These are phyloP conservation scores for Champsocephalus gunnari DNA, from an alignment of 2,797 vertebrate genomes.

Conservation along the genomic window DNA sequence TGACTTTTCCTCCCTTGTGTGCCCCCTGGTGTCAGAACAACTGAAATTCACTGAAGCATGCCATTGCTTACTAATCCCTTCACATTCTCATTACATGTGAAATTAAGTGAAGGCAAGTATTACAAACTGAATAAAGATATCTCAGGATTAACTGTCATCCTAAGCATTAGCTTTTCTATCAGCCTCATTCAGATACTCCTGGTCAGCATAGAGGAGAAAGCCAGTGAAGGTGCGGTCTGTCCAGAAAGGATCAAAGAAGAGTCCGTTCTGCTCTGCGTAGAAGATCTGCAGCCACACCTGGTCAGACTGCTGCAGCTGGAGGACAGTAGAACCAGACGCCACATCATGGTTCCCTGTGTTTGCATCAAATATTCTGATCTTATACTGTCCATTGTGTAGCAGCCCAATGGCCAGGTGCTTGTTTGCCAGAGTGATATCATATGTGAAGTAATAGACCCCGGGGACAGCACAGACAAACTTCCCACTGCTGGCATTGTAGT, in stretches of 20 bases:
- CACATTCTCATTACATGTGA: background rate
- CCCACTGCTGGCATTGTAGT: conserved; percentile 93
- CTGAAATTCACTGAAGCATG: background rate
- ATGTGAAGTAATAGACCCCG: conserved; percentile 96
- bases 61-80: background rate
- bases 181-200: conserved; percentile 85
- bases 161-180: conserved; percentile 76
- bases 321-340: conserved; percentile 94
- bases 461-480: conserved; percentile 94
- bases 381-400: conserved; percentile 96
- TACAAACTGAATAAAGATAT: background rate
- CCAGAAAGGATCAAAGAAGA: conserved; percentile 98
- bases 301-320: conserved; percentile 88
- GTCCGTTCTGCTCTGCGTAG: conserved; percentile 96
- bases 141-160: conserved; percentile 49
- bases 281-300: conserved; percentile 99
- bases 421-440: conserved; percentile 96
- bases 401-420: conserved; percentile 97
- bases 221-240: conserved; percentile 98
- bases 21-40: conserved; percentile 67
- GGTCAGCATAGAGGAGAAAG: conserved; percentile 95
- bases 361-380: conserved; percentile 96
- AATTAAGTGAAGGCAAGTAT: background rate
- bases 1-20: conserved; percentile 14
- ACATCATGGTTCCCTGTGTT: conserved; percentile 97